Evolutionary conservation across 2,797 vertebrate genomes (phyloP).

Genomic region (Heteromormyrus szaboi): DNA sequence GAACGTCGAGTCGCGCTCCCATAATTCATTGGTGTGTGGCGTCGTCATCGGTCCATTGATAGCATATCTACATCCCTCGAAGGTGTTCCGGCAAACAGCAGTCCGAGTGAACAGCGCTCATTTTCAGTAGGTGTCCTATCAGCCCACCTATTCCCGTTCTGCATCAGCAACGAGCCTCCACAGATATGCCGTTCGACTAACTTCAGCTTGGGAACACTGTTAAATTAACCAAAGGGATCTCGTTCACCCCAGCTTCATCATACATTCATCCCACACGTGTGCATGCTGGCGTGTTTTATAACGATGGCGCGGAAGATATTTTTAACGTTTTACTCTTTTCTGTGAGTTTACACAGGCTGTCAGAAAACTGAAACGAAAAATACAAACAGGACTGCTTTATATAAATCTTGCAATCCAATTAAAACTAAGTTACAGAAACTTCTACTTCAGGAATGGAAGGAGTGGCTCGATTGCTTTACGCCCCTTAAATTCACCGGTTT

Average conservation of each 20-base stretch:
- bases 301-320: background rate
- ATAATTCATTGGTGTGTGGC: background rate
- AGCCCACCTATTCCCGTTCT: background rate
- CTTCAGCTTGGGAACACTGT: background rate
- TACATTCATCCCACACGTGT: background rate
- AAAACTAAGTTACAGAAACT: background rate
- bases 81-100: background rate
- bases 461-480: background rate
- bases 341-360: background rate
- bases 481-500: background rate
- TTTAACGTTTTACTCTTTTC: background rate
- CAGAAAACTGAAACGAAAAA: background rate
- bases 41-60: background rate
- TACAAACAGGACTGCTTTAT: background rate
- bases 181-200: background rate
- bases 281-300: background rate
- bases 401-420: background rate
- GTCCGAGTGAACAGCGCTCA: background rate
- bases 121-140: background rate
- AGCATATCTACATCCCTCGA: background rate
- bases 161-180: background rate
- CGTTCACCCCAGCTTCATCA: background rate
- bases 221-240: background rate
- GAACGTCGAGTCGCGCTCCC: background rate
- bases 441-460: background rate